Percentiles rank a stretch among this genome's conserved stretches.
Evolutionary conservation across 2,113 vertebrate genomes (phyloP).

Genomic region (Vombatus ursinus): DNA sequence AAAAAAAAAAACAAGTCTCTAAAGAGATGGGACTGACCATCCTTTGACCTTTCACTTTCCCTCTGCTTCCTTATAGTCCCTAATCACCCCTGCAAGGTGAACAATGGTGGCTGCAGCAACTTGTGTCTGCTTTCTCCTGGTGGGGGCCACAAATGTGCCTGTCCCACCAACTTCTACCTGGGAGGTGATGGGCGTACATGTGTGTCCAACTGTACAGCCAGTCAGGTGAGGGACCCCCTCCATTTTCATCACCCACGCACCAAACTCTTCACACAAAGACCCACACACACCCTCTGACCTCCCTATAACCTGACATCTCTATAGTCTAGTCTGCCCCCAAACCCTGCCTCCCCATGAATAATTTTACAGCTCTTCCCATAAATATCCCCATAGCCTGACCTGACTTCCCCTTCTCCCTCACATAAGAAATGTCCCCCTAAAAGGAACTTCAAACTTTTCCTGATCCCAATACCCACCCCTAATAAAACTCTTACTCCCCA

Average conservation of each 20-base stretch:
- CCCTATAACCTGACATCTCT: neutral
- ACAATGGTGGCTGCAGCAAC: slow-evolving; percentile 97
- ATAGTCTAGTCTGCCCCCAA: fast-evolving
- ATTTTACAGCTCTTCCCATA: neutral
- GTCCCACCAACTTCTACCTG: slow-evolving; percentile 98
- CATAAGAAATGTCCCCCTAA: neutral
- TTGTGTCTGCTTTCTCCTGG: slow-evolving; percentile 95
- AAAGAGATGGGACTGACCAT: neutral
- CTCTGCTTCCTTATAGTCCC: slow-evolving; percentile 85
- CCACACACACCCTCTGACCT: neutral
- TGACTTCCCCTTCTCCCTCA: slow-evolving; percentile 5
- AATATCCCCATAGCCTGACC: neutral
- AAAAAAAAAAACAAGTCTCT: neutral
- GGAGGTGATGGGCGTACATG: slow-evolving; percentile 92
- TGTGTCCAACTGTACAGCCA: slow-evolving; percentile 98
- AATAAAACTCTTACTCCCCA: slow-evolving; percentile 29
- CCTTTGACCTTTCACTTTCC: fast-evolving
- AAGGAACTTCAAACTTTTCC: slow-evolving; percentile 37
- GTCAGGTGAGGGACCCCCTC: slow-evolving; percentile 87
- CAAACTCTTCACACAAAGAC: slow-evolving; percentile 87
- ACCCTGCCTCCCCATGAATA: fast-evolving
- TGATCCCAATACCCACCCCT: slow-evolving; percentile 51
- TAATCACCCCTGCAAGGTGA: slow-evolving; percentile 92
- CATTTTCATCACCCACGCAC: slow-evolving; percentile 59
- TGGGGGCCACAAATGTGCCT: slow-evolving; percentile 93